Evolutionary conservation across 1,140 invertebrate species (phyloP), one percentile per base, ranked within the genome.

Genomic region (Leptinotarsa defecta): DNA sequence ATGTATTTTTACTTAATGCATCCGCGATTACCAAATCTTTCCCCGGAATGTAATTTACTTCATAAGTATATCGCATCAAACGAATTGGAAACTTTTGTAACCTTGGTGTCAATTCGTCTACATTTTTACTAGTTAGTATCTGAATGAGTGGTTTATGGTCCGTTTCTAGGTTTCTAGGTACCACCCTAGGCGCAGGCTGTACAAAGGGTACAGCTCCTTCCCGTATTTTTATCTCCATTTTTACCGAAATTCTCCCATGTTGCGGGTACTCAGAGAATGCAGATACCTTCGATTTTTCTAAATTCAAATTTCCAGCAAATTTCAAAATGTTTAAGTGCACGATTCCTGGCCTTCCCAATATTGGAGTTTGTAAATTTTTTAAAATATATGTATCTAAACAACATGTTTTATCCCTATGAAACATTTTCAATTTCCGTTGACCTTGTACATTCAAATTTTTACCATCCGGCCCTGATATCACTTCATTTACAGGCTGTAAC

Each of bases 81-180:
- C 20, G 20, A 22, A 22, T 22, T 22, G 1, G 20, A 22, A 22
- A 22, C 20, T 2, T 22, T 22, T 22, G 20, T 22, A 22, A 22
- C 20, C 20, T 22, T 22, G 20, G 20, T 22, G 20, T 22, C 20
- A 22, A 22, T 22, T 72, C 49, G 15, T 61, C 49, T 20, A 72
- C 1, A 24, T 13, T 2, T 61, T 72, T 72, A 8, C 11, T 61
- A 19, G 17, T 5, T 4, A 63, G 24, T 24, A 72, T 63, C 19
- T 24, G 20, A 11, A 19, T 87, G 34, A 48, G 27, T 48, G 68
- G 63, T 65, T 65, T 0, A 65, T 65, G 63, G 11, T 65, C 63
- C 8, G 11, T 20, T 20, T 65, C 19, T 13, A 65, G n/a, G n/a
- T n/a, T n/a, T n/a, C n/a, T n/a, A 20, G 20, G 20, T 20, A 20